phyloP scores from a whole-genome alignment of 2,888 invertebrate genomes.

The Drosophila acutilabella region DNA sequence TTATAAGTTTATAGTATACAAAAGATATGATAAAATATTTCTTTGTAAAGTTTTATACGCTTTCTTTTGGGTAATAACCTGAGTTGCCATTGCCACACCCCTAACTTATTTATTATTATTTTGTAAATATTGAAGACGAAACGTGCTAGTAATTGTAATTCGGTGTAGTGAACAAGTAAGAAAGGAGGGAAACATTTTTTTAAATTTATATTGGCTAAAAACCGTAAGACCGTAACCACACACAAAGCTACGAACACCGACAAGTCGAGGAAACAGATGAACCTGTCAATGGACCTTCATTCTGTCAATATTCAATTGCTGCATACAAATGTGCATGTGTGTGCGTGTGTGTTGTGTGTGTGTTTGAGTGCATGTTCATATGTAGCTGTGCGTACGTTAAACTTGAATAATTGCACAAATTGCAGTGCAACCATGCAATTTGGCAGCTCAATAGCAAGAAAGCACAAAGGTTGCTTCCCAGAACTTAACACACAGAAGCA shows the following conservation, averaged over 20 bases:
- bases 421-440: conserved; percentile 42
- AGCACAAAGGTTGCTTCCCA: conserved; percentile 24
- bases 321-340: conserved; percentile 19
- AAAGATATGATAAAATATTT: too few species aligned
- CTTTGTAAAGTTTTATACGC: too few species aligned
- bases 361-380: conserved; percentile 19
- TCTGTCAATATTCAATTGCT: conserved; percentile 36
- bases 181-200: too few species aligned
- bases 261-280: not conserved
- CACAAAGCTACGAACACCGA: conserved; percentile 5
- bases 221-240: conserved; percentile 1
- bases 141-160: conserved; percentile 18
- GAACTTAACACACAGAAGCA: conserved; percentile 25
- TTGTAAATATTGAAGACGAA: conserved; percentile 4
- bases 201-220: too few species aligned
- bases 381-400: conserved; percentile 19
- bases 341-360: conserved; percentile 4
- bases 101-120: not conserved
- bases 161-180: not conserved
- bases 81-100: conserved; percentile 12
- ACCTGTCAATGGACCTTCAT: conserved; percentile 13
- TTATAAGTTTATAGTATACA: too few species aligned
- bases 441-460: conserved; percentile 12
- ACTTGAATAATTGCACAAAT: conserved; percentile 61
- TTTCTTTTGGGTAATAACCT: conserved; percentile 14